These are phyloP conservation scores for Morinoia aosen DNA, from an alignment of 2,888 invertebrate species.

Conservation along the genomic window DNA sequence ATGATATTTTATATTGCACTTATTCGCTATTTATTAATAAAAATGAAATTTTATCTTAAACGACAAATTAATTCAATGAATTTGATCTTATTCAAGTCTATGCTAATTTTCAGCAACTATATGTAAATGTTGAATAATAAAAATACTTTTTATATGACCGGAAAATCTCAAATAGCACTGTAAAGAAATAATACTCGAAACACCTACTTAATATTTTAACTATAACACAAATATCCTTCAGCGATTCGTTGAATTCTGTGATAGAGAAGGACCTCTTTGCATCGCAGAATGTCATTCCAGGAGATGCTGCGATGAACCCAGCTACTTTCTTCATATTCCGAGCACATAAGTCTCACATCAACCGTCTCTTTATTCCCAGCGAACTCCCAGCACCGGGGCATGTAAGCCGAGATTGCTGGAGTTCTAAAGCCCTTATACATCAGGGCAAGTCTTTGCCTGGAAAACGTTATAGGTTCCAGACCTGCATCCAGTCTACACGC, in stretches of 20 bases:
- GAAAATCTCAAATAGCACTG: no score
- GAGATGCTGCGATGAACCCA: neutral
- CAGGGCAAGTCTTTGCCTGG: neutral
- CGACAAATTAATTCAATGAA: no score
- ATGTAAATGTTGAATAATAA: no score
- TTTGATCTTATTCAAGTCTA: no score
- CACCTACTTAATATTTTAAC: no score
- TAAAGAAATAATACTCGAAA: no score
- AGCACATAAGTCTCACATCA: neutral
- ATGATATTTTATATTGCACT: no score
- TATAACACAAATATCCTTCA: no score
- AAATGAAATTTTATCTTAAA: no score
- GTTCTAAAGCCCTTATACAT: neutral
- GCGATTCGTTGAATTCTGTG: neutral
- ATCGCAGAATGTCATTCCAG: neutral
- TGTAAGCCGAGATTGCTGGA: slow-evolving; percentile 3
- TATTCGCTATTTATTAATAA: no score
- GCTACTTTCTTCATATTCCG: neutral
- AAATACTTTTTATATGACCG: no score
- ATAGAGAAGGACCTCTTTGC: neutral
- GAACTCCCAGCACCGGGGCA: neutral
- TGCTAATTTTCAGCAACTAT: no score
- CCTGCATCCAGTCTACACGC: neutral
- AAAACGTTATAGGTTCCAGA: slow-evolving; percentile 3
- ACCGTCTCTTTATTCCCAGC: neutral